Percentiles rank a stretch among this genome's conserved stretches.
phyloP scores from a whole-genome alignment of 2,888 invertebrate genomes.

The Pollenia angustigena region DNA sequence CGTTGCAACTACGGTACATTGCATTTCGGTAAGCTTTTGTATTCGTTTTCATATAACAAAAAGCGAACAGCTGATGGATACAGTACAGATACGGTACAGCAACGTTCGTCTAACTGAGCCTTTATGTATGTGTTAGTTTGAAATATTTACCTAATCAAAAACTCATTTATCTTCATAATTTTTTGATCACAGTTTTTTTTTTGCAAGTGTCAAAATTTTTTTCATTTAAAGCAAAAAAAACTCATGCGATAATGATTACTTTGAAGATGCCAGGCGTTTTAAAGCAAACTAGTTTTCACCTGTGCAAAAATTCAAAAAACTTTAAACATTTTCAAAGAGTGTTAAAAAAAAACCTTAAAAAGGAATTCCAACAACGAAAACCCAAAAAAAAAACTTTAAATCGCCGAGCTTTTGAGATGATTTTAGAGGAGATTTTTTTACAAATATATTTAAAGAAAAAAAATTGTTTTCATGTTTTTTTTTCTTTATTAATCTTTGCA shows the following conservation, averaged over 20 bases:
- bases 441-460: too few relatives aligned
- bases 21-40: too few relatives aligned
- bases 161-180: conserved; percentile 57
- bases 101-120: too few relatives aligned
- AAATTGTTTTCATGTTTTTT: not conserved
- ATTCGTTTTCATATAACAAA: too few relatives aligned
- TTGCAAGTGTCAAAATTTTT: conserved; percentile 61
- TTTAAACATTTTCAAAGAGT: not conserved
- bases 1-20: too few relatives aligned
- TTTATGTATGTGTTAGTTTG: not conserved
- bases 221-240: conserved; percentile 10
- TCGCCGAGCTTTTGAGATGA: not conserved
- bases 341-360: conserved; percentile 19
- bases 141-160: conserved; percentile 63
- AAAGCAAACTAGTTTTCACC: conserved; percentile 61
- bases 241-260: conserved; percentile 40
- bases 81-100: too few relatives aligned
- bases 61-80: too few relatives aligned
- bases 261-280: conserved; percentile 18
- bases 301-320: conserved; percentile 17
- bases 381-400: not conserved
- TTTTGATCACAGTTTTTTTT: conserved; percentile 28
- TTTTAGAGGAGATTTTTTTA: not conserved
- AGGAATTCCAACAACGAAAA: conserved; percentile 6
- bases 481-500: not conserved